Evolutionary conservation across 2,888 invertebrate species (phyloP).

Genomic region (Girardia tigrina): DNA sequence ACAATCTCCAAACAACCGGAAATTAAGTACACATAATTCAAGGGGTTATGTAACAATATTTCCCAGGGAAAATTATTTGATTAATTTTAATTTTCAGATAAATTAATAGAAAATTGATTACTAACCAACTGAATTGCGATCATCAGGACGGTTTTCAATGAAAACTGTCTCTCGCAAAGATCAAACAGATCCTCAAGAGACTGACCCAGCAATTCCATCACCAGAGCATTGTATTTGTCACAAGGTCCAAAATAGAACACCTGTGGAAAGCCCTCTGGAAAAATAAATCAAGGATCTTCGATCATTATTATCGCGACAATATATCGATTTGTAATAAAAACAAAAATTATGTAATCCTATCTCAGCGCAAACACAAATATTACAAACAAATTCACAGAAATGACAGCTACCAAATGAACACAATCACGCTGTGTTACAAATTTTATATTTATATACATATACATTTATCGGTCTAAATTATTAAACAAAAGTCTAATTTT

Average conservation of each 20-base stretch:
- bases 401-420: neutral
- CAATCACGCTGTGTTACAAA: neutral
- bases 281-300: neutral
- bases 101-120: neutral
- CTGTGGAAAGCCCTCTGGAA: slow-evolving; percentile 71
- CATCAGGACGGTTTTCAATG: slow-evolving; percentile 91
- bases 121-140: slow-evolving; percentile 89
- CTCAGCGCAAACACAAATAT: too few species aligned
- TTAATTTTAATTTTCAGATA: too few species aligned
- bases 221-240: slow-evolving; percentile 98
- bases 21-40: too few species aligned
- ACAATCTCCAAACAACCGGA: too few species aligned
- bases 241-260: slow-evolving; percentile 99
- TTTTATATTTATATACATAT: too few species aligned
- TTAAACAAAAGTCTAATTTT: too few species aligned
- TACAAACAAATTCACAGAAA: neutral
- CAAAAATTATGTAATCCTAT: too few species aligned
- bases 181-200: slow-evolving; percentile 98
- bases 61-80: too few species aligned
- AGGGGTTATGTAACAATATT: too few species aligned
- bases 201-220: slow-evolving; percentile 95
- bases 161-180: slow-evolving; percentile 91
- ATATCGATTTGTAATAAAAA: too few species aligned
- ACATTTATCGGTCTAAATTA: too few species aligned
- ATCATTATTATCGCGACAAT: neutral